phyloP scores from a whole-genome alignment of 2,113 vertebrate species.

The Dunckerocampus dactyliophorus region DNA sequence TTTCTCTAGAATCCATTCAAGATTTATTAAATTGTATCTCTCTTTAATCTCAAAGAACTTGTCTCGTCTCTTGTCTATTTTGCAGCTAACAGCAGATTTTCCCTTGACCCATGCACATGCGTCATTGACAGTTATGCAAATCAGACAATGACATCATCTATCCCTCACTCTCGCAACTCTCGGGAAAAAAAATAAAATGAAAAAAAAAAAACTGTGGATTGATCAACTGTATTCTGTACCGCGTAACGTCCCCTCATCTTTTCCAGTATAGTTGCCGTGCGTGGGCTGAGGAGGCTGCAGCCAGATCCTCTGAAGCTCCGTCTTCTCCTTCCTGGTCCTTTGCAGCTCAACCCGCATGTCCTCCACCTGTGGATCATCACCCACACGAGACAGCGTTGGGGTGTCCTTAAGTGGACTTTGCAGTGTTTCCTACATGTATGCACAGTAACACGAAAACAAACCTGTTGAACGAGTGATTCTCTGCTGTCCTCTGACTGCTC shows the following conservation, averaged over 20 bases:
- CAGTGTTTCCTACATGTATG: constrained; percentile 8
- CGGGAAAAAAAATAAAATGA: no score
- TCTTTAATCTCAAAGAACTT: no score
- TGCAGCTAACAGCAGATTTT: no score
- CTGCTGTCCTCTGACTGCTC: constrained; percentile 82
- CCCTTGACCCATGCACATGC: no score
- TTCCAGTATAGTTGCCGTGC: constrained; percentile 56
- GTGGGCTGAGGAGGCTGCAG: constrained; percentile 52
- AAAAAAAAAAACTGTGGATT: no score
- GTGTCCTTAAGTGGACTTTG: background rate
- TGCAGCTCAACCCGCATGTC: constrained; percentile 79
- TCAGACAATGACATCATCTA: no score
- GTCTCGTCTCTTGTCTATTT: no score
- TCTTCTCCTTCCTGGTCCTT: constrained; percentile 75
- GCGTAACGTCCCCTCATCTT: constrained; percentile 61
- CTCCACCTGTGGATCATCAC: constrained; percentile 74
- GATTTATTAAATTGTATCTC: no score
- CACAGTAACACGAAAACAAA: constrained; percentile 47
- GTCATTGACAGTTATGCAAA: no score
- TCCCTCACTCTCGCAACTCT: no score
- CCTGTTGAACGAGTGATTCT: constrained; percentile 83
- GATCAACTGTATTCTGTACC: constrained; percentile 3
- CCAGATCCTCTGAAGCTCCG: constrained; percentile 71
- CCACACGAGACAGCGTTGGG: background rate
- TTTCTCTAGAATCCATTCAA: no score